Evolutionary conservation across 2,113 vertebrate species (phyloP), one percentile per base, ranked within the genome.

Genomic region (Perca flavescens): DNA sequence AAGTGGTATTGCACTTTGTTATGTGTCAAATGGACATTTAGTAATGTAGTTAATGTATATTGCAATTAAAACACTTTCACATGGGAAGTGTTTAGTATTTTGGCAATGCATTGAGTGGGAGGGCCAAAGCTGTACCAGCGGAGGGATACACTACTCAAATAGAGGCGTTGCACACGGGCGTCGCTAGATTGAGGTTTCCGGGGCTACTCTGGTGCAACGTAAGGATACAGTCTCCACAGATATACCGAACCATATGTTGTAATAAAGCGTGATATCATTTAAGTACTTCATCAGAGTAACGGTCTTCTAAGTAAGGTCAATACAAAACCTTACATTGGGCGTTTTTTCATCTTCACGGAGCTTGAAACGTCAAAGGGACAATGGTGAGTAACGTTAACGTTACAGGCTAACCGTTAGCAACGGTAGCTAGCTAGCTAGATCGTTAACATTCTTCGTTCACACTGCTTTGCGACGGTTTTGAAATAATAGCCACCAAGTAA

Each of bases 311-410:
- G 3, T 17, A 40, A 21, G 9, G 52, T 11, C 10, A 43, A 53
- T 49, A 70, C 8, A 61, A 15, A 68, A 14, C 31, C 43, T 11
- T 25, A 17, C 49, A 7, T 12, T 6, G 22, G 22, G 11, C n/a
- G 46, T 69, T 61, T 73, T n/a, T 16, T 80, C 77, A 57, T 88
- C 66, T 79, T 69, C 40, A 28, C 61, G 54, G 83, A 85, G 80
- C 81, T 67, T 70, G 19, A 86, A 80, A 74, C 89, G 64, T 70
- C 74, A 68, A 76, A 78, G 83, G 65, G 79, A 89, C 75, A 83
- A 95, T 95, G 94, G 94, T 95, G 79, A 95, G 94, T 94, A 84
- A 11, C 10, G 21, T 25, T 3, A 43, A 43, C 40, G 40, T 43
- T 43, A 43, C 46, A 70, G 13, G 56, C 69, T 70, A 25, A 54